Conservation (phyloP, 2,113 vertebrate genomes). For the Syngnathoides biaculeatus region DNA sequence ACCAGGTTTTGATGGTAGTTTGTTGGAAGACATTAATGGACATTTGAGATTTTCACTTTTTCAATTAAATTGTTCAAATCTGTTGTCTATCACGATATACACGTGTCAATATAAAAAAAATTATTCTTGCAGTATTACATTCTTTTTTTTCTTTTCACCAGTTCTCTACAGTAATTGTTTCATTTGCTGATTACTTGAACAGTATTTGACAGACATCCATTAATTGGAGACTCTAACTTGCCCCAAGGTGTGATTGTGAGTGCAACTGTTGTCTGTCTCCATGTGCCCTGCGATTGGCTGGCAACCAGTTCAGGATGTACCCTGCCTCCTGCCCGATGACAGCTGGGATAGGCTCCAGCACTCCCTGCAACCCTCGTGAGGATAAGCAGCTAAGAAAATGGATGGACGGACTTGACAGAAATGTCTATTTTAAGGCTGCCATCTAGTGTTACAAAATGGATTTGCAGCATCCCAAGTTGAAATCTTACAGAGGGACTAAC, state of each 20-base stretch:
- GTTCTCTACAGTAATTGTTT: neutral
- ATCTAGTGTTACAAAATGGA: slow-evolving; percentile 40
- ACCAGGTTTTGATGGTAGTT: neutral
- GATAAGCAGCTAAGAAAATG: no score
- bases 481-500: neutral
- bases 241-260: no score
- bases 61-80: neutral
- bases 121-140: neutral
- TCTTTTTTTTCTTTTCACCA: no score
- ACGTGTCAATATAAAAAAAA: neutral
- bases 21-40: neutral
- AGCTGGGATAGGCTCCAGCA: no score
- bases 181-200: neutral
- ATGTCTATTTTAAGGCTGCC: slow-evolving; percentile 27
- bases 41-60: neutral
- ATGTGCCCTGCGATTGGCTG: no score
- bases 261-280: no score
- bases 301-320: no score
- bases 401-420: neutral
- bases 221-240: no score
- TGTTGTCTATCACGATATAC: neutral
- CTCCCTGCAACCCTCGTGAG: no score
- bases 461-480: neutral
- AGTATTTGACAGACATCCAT: no score
- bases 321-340: no score